Evolutionary conservation across 2,797 vertebrate genomes (phyloP).

Genomic region (Halcyon badia): DNA sequence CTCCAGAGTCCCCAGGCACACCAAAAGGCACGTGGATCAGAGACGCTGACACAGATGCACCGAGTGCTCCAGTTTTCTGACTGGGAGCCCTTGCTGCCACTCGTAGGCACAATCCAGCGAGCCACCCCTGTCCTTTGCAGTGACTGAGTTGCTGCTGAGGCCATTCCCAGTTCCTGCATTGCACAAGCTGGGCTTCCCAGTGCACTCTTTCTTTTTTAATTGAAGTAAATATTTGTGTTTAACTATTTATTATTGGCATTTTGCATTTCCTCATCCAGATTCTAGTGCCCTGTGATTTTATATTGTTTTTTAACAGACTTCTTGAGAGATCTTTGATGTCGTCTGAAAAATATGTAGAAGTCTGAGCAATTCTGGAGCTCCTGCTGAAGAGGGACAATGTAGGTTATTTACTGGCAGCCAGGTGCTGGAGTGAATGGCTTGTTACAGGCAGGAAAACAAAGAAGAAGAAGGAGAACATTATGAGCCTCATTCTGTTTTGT

Average conservation of each 20-base stretch:
- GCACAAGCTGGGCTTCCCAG: neutral
- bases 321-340: neutral
- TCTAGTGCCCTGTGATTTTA: neutral
- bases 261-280: neutral
- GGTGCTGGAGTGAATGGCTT: neutral
- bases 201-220: neutral
- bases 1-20: neutral
- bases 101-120: neutral
- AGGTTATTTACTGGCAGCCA: neutral
- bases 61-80: neutral
- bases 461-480: neutral
- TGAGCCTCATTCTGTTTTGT: neutral
- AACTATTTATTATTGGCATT: neutral
- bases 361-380: neutral
- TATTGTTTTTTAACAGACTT: neutral
- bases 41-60: neutral
- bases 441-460: neutral
- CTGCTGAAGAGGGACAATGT: fast-evolving
- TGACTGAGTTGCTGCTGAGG: neutral
- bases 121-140: neutral
- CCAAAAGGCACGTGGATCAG: neutral
- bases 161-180: neutral
- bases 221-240: conserved; percentile 34
- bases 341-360: neutral
- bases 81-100: neutral